Percentiles rank a stretch among this genome's conserved stretches.
phyloP scores from a whole-genome alignment of 1,140 invertebrate species.

The Drosophila micromelanica region DNA sequence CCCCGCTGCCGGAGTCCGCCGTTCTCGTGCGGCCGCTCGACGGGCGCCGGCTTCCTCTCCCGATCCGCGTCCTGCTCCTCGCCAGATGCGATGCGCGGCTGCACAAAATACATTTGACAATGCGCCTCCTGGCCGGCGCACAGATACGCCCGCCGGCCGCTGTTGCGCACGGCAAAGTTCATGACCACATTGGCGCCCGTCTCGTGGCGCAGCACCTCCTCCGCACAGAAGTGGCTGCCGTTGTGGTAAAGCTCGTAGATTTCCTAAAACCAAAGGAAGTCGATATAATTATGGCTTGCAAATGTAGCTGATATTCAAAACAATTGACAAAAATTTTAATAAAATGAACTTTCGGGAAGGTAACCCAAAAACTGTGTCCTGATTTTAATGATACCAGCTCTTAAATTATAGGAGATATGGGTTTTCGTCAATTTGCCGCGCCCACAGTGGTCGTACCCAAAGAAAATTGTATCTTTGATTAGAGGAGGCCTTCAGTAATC shows the following conservation, averaged over 20 bases:
- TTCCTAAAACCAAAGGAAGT: slow-evolving; percentile 87
- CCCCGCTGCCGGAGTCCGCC: slow-evolving; percentile 63
- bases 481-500: too few relatives aligned
- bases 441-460: too few relatives aligned
- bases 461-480: too few relatives aligned
- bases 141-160: slow-evolving; percentile 90
- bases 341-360: too few relatives aligned
- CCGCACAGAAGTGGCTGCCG: slow-evolving; percentile 91
- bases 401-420: too few relatives aligned
- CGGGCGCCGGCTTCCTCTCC: slow-evolving; percentile 56
- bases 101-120: slow-evolving; percentile 94
- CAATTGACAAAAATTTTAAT: too few relatives aligned
- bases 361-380: too few relatives aligned
- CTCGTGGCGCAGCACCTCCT: slow-evolving; percentile 94
- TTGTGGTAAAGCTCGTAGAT: slow-evolving; percentile 95
- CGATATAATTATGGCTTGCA: not conserved
- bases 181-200: slow-evolving; percentile 95
- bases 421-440: too few relatives aligned
- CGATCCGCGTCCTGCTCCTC: slow-evolving; percentile 54
- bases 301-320: too few relatives aligned
- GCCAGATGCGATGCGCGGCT: slow-evolving; percentile 87
- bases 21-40: slow-evolving; percentile 69
- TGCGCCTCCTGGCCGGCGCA: slow-evolving; percentile 96
- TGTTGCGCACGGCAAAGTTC: slow-evolving; percentile 91
- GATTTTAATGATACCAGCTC: too few relatives aligned